Evolutionary conservation across 1,140 invertebrate genomes (phyloP), one percentile per base, ranked within the genome.

Genomic region (Zaprionus africanus): DNA sequence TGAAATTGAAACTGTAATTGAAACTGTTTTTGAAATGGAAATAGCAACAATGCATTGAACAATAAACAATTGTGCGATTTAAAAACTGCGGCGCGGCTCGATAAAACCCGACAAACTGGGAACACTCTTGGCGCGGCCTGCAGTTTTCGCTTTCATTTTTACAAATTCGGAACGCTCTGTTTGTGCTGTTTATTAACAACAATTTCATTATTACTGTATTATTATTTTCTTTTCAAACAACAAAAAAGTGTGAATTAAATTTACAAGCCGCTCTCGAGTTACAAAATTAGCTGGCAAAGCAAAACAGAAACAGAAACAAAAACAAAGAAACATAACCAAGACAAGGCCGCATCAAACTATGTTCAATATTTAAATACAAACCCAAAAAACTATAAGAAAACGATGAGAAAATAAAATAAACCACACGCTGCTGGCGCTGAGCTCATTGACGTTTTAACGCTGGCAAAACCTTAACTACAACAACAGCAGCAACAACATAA

Each of bases 81-180:
- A 43, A 43, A 43, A 1, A 7, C n/a, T 17, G 38, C n/a, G n/a
- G 7, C 7, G 41, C 7, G 5, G n/a, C 31, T 34, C 41, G n/a
- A 46, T 46, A 46, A 46, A 46, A 46, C 41, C 41, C 41, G 54
- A 38, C 15, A 59, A 69, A 54, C 34, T 66, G 12, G 60, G 36
- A 56, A 56, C 64, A 56, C 64, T 34, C 49, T 19, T 7, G 24
- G n/a, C 12, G 2, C 5, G 43, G 15, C 38, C 38, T 66, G 54
- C 64, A 66, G 26, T 66, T 66, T 60, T 67, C 75, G 75, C 84
- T 88, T 88, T 88, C 84, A 79, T 90, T 88, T 90, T 75, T 76
- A 65, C 49, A 51, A 72, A 75, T 62, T 58, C 61, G 49, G 65
- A 68, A 51, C 56, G 51, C 66, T 59, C 28, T 88, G 78, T 84